Evolutionary conservation across 2,888 invertebrate genomes (phyloP).

Genomic region (Drosophila recens): DNA sequence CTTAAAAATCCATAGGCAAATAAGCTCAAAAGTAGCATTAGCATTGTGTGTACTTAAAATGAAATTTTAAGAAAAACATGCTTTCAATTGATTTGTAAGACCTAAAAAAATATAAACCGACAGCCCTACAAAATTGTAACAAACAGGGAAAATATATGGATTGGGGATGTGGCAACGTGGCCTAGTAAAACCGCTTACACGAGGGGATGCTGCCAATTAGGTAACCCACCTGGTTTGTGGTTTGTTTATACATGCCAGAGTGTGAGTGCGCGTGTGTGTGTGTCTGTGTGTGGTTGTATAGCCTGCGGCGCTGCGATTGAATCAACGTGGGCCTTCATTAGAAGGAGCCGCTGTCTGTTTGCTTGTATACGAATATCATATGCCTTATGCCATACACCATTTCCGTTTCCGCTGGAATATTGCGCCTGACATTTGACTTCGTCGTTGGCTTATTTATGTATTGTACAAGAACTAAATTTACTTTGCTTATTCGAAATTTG

Average conservation of each 20-base stretch:
- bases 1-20: conserved; percentile 11
- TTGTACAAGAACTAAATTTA: conserved; percentile 6
- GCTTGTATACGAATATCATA: neutral
- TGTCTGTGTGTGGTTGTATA: conserved; percentile 20
- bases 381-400: conserved; percentile 19
- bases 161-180: conserved; percentile 10
- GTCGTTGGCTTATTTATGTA: conserved; percentile 27
- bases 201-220: conserved; percentile 59
- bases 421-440: conserved; percentile 41
- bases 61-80: conserved; percentile 55
- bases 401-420: conserved; percentile 54
- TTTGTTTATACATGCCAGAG: conserved; percentile 40
- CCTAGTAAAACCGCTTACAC: conserved; percentile 4
- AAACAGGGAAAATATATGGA: conserved; percentile 1
- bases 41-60: conserved; percentile 43
- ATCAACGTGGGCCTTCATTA: conserved; percentile 32
- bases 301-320: conserved; percentile 23
- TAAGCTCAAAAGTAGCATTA: conserved; percentile 15
- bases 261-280: neutral
- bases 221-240: conserved; percentile 53
- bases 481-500: conserved; percentile 13
- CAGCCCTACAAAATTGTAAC: conserved; percentile 17
- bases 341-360: neutral
- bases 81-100: conserved; percentile 67
- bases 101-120: conserved; percentile 16